A percentile compares a stretch with the other conserved stretches of the same genome.
These are phyloP conservation scores for Parasteatoda tepidariorum DNA, from an alignment of 1,140 invertebrate species.

Conservation along the genomic window DNA sequence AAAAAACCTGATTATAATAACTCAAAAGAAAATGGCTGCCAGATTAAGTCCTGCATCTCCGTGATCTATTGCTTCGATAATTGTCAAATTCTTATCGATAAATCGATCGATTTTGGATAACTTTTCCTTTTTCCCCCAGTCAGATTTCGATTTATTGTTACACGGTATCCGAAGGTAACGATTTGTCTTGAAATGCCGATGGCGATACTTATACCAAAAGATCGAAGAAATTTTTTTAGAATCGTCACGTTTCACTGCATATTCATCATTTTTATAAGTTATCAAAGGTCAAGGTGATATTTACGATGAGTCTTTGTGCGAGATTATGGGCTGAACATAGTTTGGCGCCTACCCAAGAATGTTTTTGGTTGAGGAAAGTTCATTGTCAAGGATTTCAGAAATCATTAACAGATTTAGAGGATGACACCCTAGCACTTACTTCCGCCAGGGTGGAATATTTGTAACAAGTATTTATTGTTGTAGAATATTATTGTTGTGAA, in stretches of 20 bases:
- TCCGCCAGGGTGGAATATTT: background rate
- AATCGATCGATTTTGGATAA: too few relatives aligned
- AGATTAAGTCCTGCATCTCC: too few relatives aligned
- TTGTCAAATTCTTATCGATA: too few relatives aligned
- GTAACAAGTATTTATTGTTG: too few relatives aligned
- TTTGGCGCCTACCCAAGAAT: background rate
- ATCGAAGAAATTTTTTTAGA: background rate
- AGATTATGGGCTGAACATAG: background rate
- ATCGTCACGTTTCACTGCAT: background rate
- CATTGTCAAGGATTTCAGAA: background rate
- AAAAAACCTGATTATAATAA: too few relatives aligned
- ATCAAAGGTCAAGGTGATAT: background rate
- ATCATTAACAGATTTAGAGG: background rate
- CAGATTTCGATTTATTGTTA: background rate
- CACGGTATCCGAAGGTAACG: background rate
- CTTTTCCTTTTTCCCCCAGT: too few relatives aligned
- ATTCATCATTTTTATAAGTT: background rate
- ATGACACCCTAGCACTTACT: background rate
- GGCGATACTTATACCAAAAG: too few relatives aligned
- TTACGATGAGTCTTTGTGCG: background rate
- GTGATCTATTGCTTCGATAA: too few relatives aligned
- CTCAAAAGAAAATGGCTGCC: too few relatives aligned
- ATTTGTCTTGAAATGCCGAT: background rate
- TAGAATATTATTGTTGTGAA: too few relatives aligned
- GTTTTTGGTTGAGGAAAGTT: background rate